These are phyloP conservation scores for Pseudeuparius sepicola DNA, from an alignment of 2,888 invertebrate genomes.

Conservation along the genomic window DNA sequence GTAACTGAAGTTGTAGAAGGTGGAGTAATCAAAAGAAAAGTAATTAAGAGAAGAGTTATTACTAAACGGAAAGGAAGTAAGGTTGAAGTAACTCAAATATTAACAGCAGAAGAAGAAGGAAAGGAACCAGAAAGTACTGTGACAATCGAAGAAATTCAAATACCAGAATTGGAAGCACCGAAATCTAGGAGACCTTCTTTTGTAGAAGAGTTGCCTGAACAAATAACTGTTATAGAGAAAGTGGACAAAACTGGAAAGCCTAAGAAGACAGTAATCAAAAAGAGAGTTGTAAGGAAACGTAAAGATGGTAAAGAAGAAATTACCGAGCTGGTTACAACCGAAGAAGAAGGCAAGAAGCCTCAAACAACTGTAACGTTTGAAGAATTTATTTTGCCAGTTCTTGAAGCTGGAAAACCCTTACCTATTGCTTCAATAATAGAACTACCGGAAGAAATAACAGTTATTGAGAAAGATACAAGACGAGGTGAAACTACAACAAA, in stretches of 20 bases:
- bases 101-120: slow-evolving; percentile 36
- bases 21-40: slow-evolving; percentile 25
- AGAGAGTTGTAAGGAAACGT: slow-evolving; percentile 37
- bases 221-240: slow-evolving; percentile 20
- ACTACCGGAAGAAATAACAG: slow-evolving; percentile 18
- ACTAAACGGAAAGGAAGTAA: slow-evolving; percentile 34
- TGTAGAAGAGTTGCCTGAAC: slow-evolving; percentile 25
- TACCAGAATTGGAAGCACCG: slow-evolving; percentile 30
- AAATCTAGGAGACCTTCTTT: slow-evolving; percentile 24
- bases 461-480: slow-evolving; percentile 22
- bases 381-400: slow-evolving; percentile 19
- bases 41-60: slow-evolving; percentile 36
- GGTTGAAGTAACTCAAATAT: slow-evolving; percentile 33
- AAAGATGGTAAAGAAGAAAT: slow-evolving; percentile 34
- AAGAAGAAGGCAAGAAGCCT: slow-evolving; percentile 23
- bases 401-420: slow-evolving; percentile 23
- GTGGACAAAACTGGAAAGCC: slow-evolving; percentile 16
- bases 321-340: slow-evolving; percentile 38
- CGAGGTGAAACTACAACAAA: slow-evolving; percentile 24
- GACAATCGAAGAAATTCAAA: slow-evolving; percentile 30
- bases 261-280: slow-evolving; percentile 22
- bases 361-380: slow-evolving; percentile 18
- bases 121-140: slow-evolving; percentile 35
- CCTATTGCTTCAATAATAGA: too few relatives aligned
- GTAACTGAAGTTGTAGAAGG: slow-evolving; percentile 33